phyloP scores from a whole-genome alignment of 2,888 invertebrate species.

The Nebria brevicollis region DNA sequence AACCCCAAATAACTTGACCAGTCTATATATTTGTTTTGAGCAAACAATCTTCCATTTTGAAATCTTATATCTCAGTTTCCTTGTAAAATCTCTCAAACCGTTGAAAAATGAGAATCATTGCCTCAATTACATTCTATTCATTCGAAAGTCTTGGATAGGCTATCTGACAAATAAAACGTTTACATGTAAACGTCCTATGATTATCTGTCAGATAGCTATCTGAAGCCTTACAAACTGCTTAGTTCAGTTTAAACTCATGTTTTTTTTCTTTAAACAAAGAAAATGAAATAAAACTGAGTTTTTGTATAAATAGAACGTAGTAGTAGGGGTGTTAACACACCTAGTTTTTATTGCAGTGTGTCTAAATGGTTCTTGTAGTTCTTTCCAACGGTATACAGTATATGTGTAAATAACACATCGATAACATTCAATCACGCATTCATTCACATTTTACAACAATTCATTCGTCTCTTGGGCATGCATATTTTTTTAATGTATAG shows the following conservation, averaged over 20 bases:
- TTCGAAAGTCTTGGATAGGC: too few species aligned
- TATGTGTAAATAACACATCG: constrained; percentile 28
- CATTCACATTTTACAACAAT: constrained; percentile 17
- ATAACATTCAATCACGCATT: constrained; percentile 24
- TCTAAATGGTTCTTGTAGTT: not conserved
- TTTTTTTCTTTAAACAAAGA: too few species aligned
- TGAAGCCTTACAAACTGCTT: too few species aligned
- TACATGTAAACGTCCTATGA: too few species aligned
- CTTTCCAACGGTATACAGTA: constrained; percentile 33
- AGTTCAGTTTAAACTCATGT: too few species aligned
- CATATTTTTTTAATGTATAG: constrained; percentile 11
- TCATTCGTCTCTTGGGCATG: constrained; percentile 8
- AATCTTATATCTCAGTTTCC: constrained; percentile 41
- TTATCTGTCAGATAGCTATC: too few species aligned
- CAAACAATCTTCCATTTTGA: constrained; percentile 47
- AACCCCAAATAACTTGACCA: not conserved
- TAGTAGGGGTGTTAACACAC: constrained; percentile 2
- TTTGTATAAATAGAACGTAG: not conserved
- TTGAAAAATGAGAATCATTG: constrained; percentile 23
- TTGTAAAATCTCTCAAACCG: constrained; percentile 35
- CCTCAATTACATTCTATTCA: too few species aligned
- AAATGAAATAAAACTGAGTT: too few species aligned
- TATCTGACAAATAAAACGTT: too few species aligned
- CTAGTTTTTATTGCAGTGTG: not conserved
- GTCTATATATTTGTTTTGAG: constrained; percentile 32